phyloP scores from a whole-genome alignment of 1,140 invertebrate genomes.

The Harpegnathos saltator region DNA sequence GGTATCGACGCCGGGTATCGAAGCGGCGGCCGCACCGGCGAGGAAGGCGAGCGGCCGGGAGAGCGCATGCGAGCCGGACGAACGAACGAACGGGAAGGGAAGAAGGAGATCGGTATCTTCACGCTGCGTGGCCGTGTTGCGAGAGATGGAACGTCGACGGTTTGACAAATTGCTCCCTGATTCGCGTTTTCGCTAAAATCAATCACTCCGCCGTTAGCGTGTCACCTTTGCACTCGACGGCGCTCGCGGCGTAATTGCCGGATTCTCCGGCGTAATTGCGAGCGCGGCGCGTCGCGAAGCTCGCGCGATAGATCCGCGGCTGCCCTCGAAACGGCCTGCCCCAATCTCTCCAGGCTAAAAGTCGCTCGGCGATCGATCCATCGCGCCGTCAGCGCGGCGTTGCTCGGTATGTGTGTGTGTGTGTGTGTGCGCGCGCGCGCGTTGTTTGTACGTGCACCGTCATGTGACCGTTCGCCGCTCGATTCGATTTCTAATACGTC shows the following conservation, averaged over 20 bases:
- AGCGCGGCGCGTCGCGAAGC: slow-evolving; percentile 46
- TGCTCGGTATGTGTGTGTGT: too few relatives aligned
- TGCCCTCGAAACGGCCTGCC: not conserved
- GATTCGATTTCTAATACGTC: slow-evolving; percentile 12
- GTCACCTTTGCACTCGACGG: slow-evolving; percentile 77
- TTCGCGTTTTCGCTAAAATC: slow-evolving; percentile 85
- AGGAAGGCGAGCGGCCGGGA: not conserved
- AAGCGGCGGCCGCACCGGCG: slow-evolving; percentile 8
- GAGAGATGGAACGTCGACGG: slow-evolving; percentile 79
- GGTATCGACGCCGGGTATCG: not conserved
- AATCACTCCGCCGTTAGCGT: slow-evolving; percentile 82
- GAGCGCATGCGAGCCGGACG: slow-evolving; percentile 9
- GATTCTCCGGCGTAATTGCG: slow-evolving; percentile 71
- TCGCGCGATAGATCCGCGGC: not conserved
- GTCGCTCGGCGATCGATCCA: slow-evolving; percentile 28
- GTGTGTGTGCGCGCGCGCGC: too few relatives aligned
- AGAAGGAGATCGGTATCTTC: slow-evolving; percentile 77
- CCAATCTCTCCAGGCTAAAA: not conserved
- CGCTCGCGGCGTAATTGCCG: slow-evolving; percentile 67
- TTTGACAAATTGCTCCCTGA: slow-evolving; percentile 84
- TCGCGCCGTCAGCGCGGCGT: not conserved
- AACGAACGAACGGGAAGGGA: too few relatives aligned
- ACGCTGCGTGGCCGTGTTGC: slow-evolving; percentile 72
- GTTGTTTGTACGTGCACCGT: too few relatives aligned
- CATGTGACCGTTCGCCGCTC: not conserved